Evolutionary conservation across 2,888 invertebrate species (phyloP).

Genomic region (Eledone cirrhosa): DNA sequence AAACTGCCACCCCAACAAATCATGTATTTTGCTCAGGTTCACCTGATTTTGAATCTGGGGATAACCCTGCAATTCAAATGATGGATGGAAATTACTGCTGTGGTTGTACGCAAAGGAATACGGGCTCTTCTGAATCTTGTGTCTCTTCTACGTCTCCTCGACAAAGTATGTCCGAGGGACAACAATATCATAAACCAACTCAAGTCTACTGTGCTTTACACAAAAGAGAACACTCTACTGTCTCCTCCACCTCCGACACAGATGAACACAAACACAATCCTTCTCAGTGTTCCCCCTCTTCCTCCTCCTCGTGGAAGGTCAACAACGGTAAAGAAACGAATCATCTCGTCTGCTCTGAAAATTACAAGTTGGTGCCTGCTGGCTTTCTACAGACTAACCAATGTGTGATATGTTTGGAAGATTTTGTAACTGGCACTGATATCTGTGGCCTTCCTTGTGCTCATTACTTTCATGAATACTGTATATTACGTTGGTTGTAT

Average conservation of each 20-base stretch:
- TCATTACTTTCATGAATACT: constrained; percentile 70
- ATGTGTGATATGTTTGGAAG: constrained; percentile 71
- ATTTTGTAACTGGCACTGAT: constrained; percentile 61
- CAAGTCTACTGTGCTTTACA: too few relatives aligned
- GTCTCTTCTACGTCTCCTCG: neutral
- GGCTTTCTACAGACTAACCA: constrained; percentile 65
- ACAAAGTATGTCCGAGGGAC: neutral
- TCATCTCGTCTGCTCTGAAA: neutral
- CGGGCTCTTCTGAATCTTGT: neutral
- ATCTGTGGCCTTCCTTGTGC: constrained; percentile 71
- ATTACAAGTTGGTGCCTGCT: constrained; percentile 42
- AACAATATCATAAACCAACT: too few relatives aligned
- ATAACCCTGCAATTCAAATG: constrained; percentile 43
- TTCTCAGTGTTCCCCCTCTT: too few relatives aligned
- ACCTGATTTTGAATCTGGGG: constrained; percentile 10
- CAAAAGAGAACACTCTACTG: too few relatives aligned
- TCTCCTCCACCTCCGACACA: too few relatives aligned
- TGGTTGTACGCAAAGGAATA: constrained; percentile 30
- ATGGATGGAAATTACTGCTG: constrained; percentile 53
- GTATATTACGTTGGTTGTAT: constrained; percentile 69
- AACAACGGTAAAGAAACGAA: too few relatives aligned
- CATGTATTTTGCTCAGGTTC: constrained; percentile 10
- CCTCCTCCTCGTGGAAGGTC: too few relatives aligned
- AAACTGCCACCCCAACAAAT: neutral
- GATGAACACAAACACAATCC: neutral